A percentile compares a stretch with the other conserved stretches of the same genome.
Conservation (phyloP, 2,888 invertebrate genomes). For the Drosophila recens region DNA sequence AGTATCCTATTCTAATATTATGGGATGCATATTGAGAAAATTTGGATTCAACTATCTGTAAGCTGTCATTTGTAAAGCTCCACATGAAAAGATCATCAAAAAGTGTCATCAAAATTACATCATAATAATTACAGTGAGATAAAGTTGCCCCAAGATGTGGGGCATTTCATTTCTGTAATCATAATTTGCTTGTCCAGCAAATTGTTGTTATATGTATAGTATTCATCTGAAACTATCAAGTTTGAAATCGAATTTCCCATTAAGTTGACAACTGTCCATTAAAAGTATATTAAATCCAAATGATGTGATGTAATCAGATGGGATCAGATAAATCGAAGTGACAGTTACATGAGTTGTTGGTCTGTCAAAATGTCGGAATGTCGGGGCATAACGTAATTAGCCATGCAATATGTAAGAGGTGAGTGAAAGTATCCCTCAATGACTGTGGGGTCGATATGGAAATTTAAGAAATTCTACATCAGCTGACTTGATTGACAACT, state of each 20-base stretch:
- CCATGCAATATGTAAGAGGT: constrained; percentile 50
- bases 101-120: too few species aligned
- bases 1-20: too few species aligned
- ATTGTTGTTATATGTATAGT: not conserved
- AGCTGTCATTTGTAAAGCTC: too few species aligned
- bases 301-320: constrained; percentile 29
- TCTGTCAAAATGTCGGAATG: constrained; percentile 4
- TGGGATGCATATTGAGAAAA: too few species aligned
- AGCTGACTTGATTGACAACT: constrained; percentile 68
- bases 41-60: too few species aligned
- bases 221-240: not conserved
- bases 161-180: too few species aligned
- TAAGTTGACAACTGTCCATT: constrained; percentile 28
- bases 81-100: too few species aligned
- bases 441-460: constrained; percentile 58
- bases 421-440: constrained; percentile 11
- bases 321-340: not conserved
- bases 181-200: too few species aligned
- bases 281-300: constrained; percentile 59
- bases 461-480: constrained; percentile 35
- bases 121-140: too few species aligned
- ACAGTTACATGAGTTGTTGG: constrained; percentile 29
- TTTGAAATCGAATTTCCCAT: not conserved
- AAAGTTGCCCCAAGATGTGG: too few species aligned
- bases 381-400: constrained; percentile 64